Percentiles rank a stretch among this genome's conserved stretches.
Evolutionary conservation across 2,113 vertebrate species (phyloP).

Genomic region (Dendropsophus ebraccatus): DNA sequence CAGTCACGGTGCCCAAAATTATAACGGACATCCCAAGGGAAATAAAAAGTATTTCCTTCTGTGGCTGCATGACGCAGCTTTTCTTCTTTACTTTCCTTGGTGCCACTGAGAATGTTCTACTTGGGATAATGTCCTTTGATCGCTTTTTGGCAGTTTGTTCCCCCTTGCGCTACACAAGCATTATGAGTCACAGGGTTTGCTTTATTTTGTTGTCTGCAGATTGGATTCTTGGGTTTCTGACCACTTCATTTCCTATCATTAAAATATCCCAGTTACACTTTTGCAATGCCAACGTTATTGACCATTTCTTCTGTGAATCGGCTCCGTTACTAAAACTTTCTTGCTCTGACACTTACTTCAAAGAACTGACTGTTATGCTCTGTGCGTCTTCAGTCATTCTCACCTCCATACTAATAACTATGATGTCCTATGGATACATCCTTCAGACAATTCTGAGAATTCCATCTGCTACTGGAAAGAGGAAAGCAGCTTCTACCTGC

Average conservation of each 20-base stretch:
- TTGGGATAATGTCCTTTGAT: slow-evolving; percentile 52
- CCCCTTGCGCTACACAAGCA: slow-evolving; percentile 32
- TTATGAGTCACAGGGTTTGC: slow-evolving; percentile 51
- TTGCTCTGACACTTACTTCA: slow-evolving; percentile 20
- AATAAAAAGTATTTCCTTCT: slow-evolving; percentile 39
- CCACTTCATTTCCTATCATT: slow-evolving; percentile 61
- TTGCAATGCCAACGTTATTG: slow-evolving; percentile 31
- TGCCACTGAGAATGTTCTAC: slow-evolving; percentile 27
- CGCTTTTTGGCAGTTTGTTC: slow-evolving; percentile 40
- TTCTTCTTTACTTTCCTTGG: slow-evolving; percentile 36
- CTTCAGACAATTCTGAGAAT: slow-evolving; percentile 29
- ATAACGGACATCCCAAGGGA: slow-evolving; percentile 58
- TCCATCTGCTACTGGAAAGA: slow-evolving; percentile 12
- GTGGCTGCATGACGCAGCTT: slow-evolving; percentile 32
- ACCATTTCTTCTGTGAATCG: slow-evolving; percentile 60
- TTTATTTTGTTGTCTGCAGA: slow-evolving; percentile 43
- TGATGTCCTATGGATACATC: slow-evolving; percentile 1
- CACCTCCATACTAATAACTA: slow-evolving; percentile 37
- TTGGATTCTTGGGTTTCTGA: slow-evolving; percentile 65
- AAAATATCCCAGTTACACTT: slow-evolving; percentile 46
- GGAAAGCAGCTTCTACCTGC: slow-evolving; percentile 49
- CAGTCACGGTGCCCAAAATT: slow-evolving; percentile 66
- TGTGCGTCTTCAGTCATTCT: slow-evolving; percentile 44
- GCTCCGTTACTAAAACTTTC: slow-evolving; percentile 54
- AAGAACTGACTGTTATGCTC: slow-evolving; percentile 37